phyloP scores from a whole-genome alignment of 2,888 invertebrate genomes.

The Caenorhabditis parvicauda region DNA sequence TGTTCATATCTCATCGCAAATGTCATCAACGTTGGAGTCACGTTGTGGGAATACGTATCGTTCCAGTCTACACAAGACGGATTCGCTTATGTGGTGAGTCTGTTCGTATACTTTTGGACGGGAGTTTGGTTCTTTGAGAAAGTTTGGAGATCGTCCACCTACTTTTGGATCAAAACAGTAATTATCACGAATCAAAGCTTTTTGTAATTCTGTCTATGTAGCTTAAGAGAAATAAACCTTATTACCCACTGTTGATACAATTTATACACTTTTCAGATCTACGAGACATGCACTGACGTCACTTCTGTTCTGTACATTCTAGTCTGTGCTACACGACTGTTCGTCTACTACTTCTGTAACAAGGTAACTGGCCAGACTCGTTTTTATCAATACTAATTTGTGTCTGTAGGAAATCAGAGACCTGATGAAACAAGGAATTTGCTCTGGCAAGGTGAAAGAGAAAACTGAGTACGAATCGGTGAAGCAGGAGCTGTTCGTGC shows the following conservation, averaged over 20 bases:
- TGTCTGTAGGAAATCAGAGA: slow-evolving; percentile 28
- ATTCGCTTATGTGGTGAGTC: slow-evolving; percentile 40
- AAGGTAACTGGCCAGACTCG: slow-evolving; percentile 26
- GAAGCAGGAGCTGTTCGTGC: too few species aligned
- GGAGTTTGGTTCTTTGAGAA: not conserved
- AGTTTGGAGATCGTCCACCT: not conserved
- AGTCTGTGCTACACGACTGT: slow-evolving; percentile 54
- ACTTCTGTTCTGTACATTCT: slow-evolving; percentile 57
- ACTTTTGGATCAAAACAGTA: too few species aligned
- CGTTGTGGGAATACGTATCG: slow-evolving; percentile 57
- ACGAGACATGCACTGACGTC: slow-evolving; percentile 55
- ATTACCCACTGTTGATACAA: not conserved
- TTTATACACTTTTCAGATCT: slow-evolving; percentile 38
- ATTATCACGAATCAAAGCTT: not conserved
- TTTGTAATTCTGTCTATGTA: not conserved
- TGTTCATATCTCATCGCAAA: slow-evolving; percentile 58
- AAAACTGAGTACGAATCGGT: too few species aligned
- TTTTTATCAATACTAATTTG: not conserved
- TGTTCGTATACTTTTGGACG: not conserved
- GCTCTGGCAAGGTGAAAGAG: too few species aligned
- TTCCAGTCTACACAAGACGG: slow-evolving; percentile 50
- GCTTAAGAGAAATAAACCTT: too few species aligned
- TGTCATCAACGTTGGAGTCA: slow-evolving; percentile 54
- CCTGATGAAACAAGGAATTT: slow-evolving; percentile 22
- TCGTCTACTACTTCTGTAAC: slow-evolving; percentile 54